phyloP scores from a whole-genome alignment of 2,888 invertebrate genomes.

The Branchellion lobata region DNA sequence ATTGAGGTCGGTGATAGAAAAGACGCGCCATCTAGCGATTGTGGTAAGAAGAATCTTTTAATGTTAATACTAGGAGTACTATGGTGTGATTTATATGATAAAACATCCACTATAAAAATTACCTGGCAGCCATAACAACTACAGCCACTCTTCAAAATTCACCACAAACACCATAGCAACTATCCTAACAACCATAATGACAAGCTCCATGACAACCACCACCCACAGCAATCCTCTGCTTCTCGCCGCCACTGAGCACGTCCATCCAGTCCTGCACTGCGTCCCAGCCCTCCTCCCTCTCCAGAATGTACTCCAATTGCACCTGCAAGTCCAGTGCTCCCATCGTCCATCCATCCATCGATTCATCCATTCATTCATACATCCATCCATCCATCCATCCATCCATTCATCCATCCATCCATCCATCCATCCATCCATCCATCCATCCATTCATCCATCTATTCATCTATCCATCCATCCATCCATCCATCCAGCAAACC shows the following conservation, averaged over 20 bases:
- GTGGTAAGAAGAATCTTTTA: no score
- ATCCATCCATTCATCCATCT: no score
- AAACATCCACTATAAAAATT: neutral
- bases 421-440: no score
- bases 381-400: no score
- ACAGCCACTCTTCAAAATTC: no score
- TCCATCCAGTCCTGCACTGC: slow-evolving; percentile 98
- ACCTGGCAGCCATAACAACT: neutral
- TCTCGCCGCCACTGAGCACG: slow-evolving; percentile 94
- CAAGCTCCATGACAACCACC: neutral
- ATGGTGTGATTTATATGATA: neutral
- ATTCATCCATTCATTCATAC: no score
- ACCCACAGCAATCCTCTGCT: slow-evolving; percentile 87
- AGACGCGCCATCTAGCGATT: slow-evolving; percentile 80
- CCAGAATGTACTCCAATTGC: slow-evolving; percentile 79
- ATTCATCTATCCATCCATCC: no score
- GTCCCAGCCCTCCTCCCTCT: slow-evolving; percentile 84
- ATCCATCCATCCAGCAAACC: no score
- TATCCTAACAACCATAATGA: neutral
- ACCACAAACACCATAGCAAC: neutral
- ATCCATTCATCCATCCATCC: no score
- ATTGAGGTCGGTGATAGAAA: slow-evolving; percentile 95
- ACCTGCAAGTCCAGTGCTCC: slow-evolving; percentile 68
- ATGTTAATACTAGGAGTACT: neutral
- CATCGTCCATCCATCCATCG: no score